Percentiles rank a stretch among this genome's conserved stretches.
Conservation (phyloP, 2,113 vertebrate genomes). For the Microtus richardsoni region DNA sequence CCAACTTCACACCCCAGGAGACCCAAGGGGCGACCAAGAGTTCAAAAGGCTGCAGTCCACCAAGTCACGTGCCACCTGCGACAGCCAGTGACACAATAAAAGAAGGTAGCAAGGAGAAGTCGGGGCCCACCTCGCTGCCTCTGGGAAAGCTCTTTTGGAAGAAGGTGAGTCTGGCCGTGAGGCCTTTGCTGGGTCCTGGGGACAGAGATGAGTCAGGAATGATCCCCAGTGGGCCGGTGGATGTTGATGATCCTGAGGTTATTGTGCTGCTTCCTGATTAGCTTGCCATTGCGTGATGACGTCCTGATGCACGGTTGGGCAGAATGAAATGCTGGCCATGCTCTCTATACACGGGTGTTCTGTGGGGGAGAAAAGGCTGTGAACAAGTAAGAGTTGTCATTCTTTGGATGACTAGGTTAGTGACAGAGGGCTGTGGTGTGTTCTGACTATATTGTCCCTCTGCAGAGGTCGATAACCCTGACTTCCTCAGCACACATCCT, state of each 20-base stretch:
- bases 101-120: slow-evolving; percentile 81
- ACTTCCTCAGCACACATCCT: slow-evolving; percentile 1
- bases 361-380: slow-evolving; percentile 1
- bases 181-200: no score
- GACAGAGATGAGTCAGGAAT: neutral
- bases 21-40: slow-evolving; percentile 64
- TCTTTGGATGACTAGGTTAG: neutral
- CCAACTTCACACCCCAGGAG: slow-evolving; percentile 68
- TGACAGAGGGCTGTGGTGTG: neutral
- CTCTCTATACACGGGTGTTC: neutral
- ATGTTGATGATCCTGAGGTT: rapidly evolving
- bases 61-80: neutral
- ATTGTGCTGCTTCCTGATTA: neutral
- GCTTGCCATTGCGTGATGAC: neutral
- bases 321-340: neutral
- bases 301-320: neutral
- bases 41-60: slow-evolving; percentile 53
- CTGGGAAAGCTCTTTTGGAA: slow-evolving; percentile 89
- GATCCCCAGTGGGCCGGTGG: rapidly evolving
- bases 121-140: slow-evolving; percentile 79
- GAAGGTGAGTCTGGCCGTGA: slow-evolving; percentile 81
- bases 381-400: neutral
- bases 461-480: neutral
- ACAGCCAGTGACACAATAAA: neutral
- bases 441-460: neutral